These are phyloP conservation scores for Leptestheria dahalacensis DNA, from an alignment of 1,140 invertebrate species.

Conservation along the genomic window DNA sequence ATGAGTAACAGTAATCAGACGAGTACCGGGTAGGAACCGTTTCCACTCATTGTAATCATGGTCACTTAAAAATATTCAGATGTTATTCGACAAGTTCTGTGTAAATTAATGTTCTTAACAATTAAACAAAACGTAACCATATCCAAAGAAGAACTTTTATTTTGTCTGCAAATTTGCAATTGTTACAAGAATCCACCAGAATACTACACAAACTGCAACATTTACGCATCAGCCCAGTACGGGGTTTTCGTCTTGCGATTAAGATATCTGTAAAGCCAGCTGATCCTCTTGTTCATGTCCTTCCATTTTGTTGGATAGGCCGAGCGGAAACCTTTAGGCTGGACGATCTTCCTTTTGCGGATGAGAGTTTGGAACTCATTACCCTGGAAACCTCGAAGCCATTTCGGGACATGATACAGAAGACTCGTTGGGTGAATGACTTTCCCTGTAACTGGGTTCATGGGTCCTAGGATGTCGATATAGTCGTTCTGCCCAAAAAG, in stretches of 20 bases:
- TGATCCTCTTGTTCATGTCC: conserved; percentile 51
- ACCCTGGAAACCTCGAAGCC: conserved; percentile 72
- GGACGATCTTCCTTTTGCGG: conserved; percentile 50
- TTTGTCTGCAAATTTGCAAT: too few relatives aligned
- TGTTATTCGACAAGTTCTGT: too few relatives aligned
- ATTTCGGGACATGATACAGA: conserved; percentile 65
- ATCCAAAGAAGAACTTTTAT: too few relatives aligned
- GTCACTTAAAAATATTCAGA: too few relatives aligned
- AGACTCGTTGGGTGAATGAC: conserved; percentile 61
- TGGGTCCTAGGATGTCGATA: conserved; percentile 72
- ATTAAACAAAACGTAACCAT: too few relatives aligned
- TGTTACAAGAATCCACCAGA: too few relatives aligned
- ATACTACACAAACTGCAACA: neutral
- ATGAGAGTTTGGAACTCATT: conserved; percentile 59
- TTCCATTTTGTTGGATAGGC: conserved; percentile 58
- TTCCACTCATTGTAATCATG: neutral
- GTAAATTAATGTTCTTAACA: too few relatives aligned
- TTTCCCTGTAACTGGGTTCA: conserved; percentile 32
- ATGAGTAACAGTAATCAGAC: too few relatives aligned
- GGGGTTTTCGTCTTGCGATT: conserved; percentile 53
- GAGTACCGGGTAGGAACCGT: neutral
- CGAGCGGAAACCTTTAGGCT: conserved; percentile 37
- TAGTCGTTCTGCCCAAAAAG: conserved; percentile 93
- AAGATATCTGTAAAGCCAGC: conserved; percentile 53
- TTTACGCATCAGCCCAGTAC: conserved; percentile 4